phyloP scores from a whole-genome alignment of 1,140 invertebrate genomes.

The Homalodisca vitripennis region DNA sequence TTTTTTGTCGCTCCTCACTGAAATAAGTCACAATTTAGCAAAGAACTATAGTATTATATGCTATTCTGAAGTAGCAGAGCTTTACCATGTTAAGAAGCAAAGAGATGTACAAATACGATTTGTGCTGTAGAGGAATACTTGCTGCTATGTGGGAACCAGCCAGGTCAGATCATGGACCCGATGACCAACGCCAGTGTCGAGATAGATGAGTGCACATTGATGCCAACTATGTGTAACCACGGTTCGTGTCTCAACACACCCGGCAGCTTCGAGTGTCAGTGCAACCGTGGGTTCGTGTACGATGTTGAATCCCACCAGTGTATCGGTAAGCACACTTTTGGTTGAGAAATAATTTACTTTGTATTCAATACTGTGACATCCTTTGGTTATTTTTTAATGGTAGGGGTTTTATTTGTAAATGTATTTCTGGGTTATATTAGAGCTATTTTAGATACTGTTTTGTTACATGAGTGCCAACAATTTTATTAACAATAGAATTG shows the following conservation, averaged over 20 bases:
- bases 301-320: constrained; percentile 76
- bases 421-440: too few relatives aligned
- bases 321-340: constrained; percentile 57
- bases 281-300: constrained; percentile 68
- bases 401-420: too few relatives aligned
- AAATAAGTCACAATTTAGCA: too few relatives aligned
- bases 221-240: constrained; percentile 82
- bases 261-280: constrained; percentile 71
- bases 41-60: too few relatives aligned
- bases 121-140: constrained; percentile 60
- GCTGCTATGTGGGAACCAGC: constrained; percentile 61
- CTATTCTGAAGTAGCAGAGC: too few relatives aligned
- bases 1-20: too few relatives aligned
- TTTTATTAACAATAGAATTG: too few relatives aligned
- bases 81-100: too few relatives aligned
- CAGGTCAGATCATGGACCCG: constrained; percentile 72
- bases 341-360: too few relatives aligned
- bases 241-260: constrained; percentile 79
- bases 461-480: too few relatives aligned
- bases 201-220: constrained; percentile 79
- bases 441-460: too few relatives aligned
- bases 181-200: constrained; percentile 73
- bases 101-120: too few relatives aligned
- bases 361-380: neutral
- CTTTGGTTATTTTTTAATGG: neutral